Conservation (phyloP, 2,888 invertebrate species). For the Diaprepes abbreviatus region DNA sequence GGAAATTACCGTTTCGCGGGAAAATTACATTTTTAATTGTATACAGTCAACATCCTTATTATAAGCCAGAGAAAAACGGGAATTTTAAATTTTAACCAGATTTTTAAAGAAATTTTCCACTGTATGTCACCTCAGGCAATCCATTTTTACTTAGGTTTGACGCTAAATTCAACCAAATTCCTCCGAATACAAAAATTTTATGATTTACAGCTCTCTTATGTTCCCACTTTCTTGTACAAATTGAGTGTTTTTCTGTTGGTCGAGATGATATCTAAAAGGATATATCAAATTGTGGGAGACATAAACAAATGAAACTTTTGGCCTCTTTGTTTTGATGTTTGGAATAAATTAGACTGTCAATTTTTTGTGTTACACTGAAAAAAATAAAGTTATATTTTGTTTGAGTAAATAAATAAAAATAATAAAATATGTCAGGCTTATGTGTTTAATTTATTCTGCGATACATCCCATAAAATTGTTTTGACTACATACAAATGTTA, state of each 20-base stretch:
- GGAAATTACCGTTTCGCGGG: too few species aligned
- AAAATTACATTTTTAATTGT: too few species aligned
- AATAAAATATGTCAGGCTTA: too few species aligned
- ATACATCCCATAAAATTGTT: too few species aligned
- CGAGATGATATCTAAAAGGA: background rate
- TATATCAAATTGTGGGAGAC: background rate
- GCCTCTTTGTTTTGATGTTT: background rate
- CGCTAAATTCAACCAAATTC: background rate
- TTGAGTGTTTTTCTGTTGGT: conserved; percentile 6
- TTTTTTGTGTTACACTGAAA: too few species aligned
- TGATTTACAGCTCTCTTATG: conserved; percentile 20
- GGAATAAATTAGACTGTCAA: background rate
- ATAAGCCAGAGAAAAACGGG: too few species aligned
- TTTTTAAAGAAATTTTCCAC: background rate
- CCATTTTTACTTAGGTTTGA: background rate
- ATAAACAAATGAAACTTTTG: conserved; percentile 6
- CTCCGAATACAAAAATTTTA: background rate
- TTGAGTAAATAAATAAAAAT: too few species aligned
- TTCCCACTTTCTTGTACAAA: conserved; percentile 12
- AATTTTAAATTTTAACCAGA: too few species aligned
- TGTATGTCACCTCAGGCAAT: background rate
- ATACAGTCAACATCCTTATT: too few species aligned
- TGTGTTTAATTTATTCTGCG: too few species aligned
- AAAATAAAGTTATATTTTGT: too few species aligned
- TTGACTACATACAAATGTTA: too few species aligned